A percentile compares a stretch with the other conserved stretches of the same genome.
phyloP scores from a whole-genome alignment of 2,113 vertebrate genomes.

The Setophaga petechia region DNA sequence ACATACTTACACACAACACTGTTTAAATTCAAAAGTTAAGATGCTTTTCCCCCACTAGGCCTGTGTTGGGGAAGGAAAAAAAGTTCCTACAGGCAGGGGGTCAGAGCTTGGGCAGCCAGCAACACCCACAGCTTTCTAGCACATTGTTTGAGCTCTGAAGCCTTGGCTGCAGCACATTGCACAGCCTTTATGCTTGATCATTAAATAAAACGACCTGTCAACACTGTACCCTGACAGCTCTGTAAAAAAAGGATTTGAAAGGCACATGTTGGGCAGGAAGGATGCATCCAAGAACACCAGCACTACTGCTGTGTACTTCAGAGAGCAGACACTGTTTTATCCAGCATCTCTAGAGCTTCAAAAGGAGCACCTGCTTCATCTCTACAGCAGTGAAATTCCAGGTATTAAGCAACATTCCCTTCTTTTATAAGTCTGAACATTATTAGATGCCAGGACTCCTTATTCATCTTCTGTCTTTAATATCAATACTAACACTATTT shows the following conservation, averaged over 20 bases:
- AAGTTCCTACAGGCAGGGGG: background rate
- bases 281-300: background rate
- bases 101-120: background rate
- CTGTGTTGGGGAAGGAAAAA: rapidly evolving
- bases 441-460: background rate
- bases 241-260: background rate
- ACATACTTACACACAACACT: background rate
- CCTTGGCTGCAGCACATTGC: background rate
- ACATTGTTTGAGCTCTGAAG: background rate
- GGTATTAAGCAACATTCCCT: background rate
- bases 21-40: background rate
- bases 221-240: background rate
- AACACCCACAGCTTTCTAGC: background rate
- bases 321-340: background rate
- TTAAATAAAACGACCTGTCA: slow-evolving; percentile 1
- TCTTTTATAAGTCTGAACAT: background rate
- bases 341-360: background rate
- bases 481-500: background rate
- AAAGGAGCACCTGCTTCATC: background rate
- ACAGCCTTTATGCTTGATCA: background rate
- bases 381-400: background rate
- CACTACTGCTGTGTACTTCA: background rate
- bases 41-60: background rate
- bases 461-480: background rate
- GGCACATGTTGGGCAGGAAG: background rate